Evolutionary conservation across 2,888 invertebrate species (phyloP).

Genomic region (Lacanobia wlatinum): DNA sequence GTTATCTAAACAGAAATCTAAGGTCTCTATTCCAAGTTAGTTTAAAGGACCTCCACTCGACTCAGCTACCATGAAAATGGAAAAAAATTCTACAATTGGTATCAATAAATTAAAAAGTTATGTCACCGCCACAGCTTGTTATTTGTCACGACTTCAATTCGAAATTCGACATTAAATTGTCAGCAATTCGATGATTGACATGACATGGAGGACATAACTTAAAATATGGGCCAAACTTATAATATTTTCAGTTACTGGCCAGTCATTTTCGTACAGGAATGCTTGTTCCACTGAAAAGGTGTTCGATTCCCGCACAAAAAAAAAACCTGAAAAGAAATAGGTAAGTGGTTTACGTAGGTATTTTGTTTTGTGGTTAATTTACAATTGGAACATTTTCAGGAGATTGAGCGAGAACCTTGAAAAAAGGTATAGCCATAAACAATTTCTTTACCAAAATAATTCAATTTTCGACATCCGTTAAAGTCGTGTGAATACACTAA

Average conservation of each 20-base stretch:
- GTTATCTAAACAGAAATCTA: too few relatives aligned
- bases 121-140: too few relatives aligned
- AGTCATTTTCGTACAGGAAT: background rate
- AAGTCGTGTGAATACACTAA: constrained; percentile 37
- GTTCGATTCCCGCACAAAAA: background rate
- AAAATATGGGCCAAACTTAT: background rate
- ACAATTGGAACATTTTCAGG: background rate
- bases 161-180: too few relatives aligned
- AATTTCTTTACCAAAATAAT: constrained; percentile 19
- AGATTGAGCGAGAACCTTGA: background rate
- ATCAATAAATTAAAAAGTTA: background rate
- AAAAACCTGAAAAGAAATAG: background rate
- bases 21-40: too few relatives aligned
- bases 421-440: background rate
- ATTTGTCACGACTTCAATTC: too few relatives aligned
- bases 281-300: background rate
- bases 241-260: too few relatives aligned
- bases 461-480: constrained; percentile 48
- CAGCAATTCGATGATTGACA: too few relatives aligned
- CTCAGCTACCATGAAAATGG: too few relatives aligned
- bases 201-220: background rate
- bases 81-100: too few relatives aligned
- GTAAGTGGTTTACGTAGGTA: background rate
- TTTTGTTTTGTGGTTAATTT: background rate
- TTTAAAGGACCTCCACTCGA: too few relatives aligned